phyloP scores from a whole-genome alignment of 2,797 vertebrate genomes.

The Oreortyx pictus region DNA sequence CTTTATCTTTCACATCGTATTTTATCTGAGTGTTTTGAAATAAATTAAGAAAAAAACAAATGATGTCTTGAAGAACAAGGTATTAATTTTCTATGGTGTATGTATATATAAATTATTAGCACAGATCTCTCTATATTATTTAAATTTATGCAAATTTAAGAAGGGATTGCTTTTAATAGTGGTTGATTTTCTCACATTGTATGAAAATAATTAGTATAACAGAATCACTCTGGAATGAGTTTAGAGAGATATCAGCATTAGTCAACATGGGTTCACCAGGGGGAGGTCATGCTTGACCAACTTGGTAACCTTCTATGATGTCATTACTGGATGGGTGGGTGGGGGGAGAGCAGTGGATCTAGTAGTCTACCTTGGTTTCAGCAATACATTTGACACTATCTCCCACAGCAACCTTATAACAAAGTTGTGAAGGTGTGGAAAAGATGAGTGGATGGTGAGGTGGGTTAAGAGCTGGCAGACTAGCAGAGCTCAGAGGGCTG shows the following conservation, averaged over 20 bases:
- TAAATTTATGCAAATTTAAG: not conserved
- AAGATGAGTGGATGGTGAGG: too few relatives aligned
- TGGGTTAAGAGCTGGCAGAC: too few relatives aligned
- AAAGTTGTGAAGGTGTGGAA: too few relatives aligned
- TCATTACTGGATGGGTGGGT: too few relatives aligned
- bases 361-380: too few relatives aligned
- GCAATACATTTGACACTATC: too few relatives aligned
- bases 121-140: not conserved
- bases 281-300: too few relatives aligned
- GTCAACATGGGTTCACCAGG: too few relatives aligned
- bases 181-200: not conserved
- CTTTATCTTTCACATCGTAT: slow-evolving; percentile 22
- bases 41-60: not conserved
- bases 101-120: not conserved
- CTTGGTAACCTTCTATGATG: too few relatives aligned
- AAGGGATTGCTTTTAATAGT: not conserved
- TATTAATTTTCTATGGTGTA: not conserved
- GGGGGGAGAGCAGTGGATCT: too few relatives aligned
- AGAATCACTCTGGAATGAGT: not conserved
- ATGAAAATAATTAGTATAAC: not conserved
- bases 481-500: too few relatives aligned
- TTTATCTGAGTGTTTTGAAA: not conserved
- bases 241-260: not conserved
- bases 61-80: not conserved
- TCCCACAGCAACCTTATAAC: too few relatives aligned